Evolutionary conservation across 2,797 vertebrate species (phyloP), one percentile per base, ranked within the genome.

Genomic region (Pseudopleuronectes americanus): DNA sequence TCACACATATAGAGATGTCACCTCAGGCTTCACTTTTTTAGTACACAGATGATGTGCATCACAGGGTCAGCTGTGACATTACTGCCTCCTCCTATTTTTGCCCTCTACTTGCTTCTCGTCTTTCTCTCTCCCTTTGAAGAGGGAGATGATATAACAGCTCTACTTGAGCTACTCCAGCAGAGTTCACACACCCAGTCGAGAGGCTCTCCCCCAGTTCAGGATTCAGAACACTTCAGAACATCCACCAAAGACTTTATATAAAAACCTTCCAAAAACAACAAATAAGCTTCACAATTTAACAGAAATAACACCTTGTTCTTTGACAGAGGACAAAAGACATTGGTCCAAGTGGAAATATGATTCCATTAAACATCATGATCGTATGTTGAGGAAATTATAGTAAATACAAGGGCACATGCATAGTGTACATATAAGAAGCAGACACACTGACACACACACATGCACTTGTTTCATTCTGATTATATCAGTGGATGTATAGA

Each of bases 21-120:
- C 55, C 48, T 53, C 8, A 28, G 45, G 31, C 8, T 57, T 66
- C 5, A 45, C 0, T 59, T 63, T 22, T 28, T n/a, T 21, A 70
- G 57, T 24, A 61, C 23, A 57, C 63, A 77, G 69, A 71, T 49
- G 57, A 71, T 86, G 64, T 62, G 58, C 74, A 76, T 16, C 68
- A 45, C 62, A 61, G 64, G 54, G 63, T 74, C 66, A 58, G 49
- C 38, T 58, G 69, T 75, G 68, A 63, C 71, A 70, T 80, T 73
- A 78, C 48, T 54, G 43, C 43, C 65, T 69, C 26, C 22, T 67
- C 26, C 68, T 66, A 57, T 76, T 81, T 71, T 38, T 38, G n/a
- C 6, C 51, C 67, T 21, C 43, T 23, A 57, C 49, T 58, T 57
- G 2, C 64, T 59, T 57, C 10, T 12, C 8, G 33, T 31, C 52